Percentiles rank a stretch among this genome's conserved stretches.
These are phyloP conservation scores for Papilio xuthus DNA, from an alignment of 1,140 invertebrate species.

Conservation along the genomic window DNA sequence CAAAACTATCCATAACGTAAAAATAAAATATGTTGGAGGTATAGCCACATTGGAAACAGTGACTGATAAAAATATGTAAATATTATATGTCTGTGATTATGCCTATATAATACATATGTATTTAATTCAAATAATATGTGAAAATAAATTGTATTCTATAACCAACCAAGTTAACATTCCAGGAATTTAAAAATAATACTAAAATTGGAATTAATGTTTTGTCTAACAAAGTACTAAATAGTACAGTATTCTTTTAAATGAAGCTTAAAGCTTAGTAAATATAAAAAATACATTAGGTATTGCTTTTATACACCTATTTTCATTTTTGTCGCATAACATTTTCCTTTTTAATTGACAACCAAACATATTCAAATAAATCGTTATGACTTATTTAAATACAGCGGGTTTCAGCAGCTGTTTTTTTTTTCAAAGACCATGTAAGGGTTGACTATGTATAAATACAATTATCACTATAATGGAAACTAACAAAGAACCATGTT, in stretches of 20 bases:
- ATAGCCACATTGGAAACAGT: not conserved
- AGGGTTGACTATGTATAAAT: too few relatives aligned
- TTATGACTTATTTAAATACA: too few relatives aligned
- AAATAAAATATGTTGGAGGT: not conserved
- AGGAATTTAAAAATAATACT: not conserved
- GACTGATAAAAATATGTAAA: not conserved
- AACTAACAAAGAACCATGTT: too few relatives aligned
- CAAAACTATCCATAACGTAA: not conserved
- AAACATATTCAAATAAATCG: too few relatives aligned
- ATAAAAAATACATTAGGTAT: too few relatives aligned
- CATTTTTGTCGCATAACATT: too few relatives aligned
- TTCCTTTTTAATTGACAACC: too few relatives aligned
- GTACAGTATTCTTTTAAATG: not conserved
- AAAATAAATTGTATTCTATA: not conserved
- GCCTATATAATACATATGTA: not conserved
- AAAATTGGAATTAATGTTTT: not conserved
- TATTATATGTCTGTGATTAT: not conserved
- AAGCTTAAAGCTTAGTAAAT: too few relatives aligned
- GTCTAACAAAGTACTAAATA: not conserved
- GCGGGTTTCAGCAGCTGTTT: too few relatives aligned
- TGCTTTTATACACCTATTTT: too few relatives aligned
- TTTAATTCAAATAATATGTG: not conserved
- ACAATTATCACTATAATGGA: too few relatives aligned
- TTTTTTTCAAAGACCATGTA: too few relatives aligned
- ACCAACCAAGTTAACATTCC: not conserved